Evolutionary conservation across 1,140 invertebrate species (phyloP).

Genomic region (Drosophila parabipectinata): DNA sequence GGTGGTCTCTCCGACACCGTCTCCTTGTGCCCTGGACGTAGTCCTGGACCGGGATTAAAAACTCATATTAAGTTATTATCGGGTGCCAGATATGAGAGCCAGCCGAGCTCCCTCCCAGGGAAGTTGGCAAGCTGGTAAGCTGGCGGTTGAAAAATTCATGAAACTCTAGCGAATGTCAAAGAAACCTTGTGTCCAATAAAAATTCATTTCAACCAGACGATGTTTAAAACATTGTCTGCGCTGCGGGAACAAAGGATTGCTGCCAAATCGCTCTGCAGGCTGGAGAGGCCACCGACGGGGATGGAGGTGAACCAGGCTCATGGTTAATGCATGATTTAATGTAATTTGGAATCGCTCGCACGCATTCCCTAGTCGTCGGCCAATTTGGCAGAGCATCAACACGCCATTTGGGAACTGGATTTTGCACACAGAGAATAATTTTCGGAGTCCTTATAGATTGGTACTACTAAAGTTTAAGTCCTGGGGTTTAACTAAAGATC

Average conservation of each 20-base stretch:
- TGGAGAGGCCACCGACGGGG: not conserved
- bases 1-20: constrained; percentile 20
- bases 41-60: constrained; percentile 74
- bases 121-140: not conserved
- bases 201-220: constrained; percentile 68
- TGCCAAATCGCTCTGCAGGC: constrained; percentile 69
- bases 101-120: not conserved
- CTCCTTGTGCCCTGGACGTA: not conserved
- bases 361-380: constrained; percentile 61
- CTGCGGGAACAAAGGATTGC: constrained; percentile 64
- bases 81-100: constrained; percentile 31
- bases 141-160: constrained; percentile 51
- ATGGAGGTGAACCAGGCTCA: constrained; percentile 41
- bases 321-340: constrained; percentile 83
- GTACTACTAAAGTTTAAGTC: not conserved
- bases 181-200: constrained; percentile 60
- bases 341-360: constrained; percentile 64
- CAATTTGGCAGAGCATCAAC: constrained; percentile 81
- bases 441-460: not conserved
- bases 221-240: constrained; percentile 71
- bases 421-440: constrained; percentile 1
- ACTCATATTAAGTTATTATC: constrained; percentile 84
- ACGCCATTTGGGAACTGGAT: constrained; percentile 68
- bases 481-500: not conserved
- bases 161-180: constrained; percentile 31